Evolutionary conservation across 2,113 vertebrate genomes (phyloP).

Genomic region (Hydrochoerus hydrochaeris): DNA sequence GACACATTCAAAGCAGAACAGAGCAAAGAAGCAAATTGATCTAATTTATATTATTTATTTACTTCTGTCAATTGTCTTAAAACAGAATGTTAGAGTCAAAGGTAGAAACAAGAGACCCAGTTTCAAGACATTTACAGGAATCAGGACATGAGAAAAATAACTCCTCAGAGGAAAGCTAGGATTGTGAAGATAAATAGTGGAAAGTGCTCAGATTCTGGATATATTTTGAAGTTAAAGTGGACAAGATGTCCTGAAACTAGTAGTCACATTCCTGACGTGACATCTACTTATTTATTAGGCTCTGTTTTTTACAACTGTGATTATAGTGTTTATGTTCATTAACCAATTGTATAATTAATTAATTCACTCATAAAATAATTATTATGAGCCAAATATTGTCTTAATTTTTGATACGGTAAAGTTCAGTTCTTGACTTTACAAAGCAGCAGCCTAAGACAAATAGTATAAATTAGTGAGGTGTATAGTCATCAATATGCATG

Average conservation of each 20-base stretch:
- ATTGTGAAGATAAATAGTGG: fast-evolving
- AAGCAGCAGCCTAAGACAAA: neutral
- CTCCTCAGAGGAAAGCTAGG: neutral
- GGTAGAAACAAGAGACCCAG: neutral
- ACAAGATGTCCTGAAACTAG: neutral
- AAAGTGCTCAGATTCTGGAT: neutral
- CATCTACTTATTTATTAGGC: neutral
- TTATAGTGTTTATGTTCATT: neutral
- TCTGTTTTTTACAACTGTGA: neutral
- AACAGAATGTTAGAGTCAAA: neutral
- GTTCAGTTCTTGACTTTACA: neutral
- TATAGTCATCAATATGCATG: neutral
- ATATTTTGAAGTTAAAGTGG: neutral
- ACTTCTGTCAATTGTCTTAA: neutral
- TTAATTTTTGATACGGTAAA: neutral
- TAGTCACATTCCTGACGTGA: neutral
- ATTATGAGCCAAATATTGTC: neutral
- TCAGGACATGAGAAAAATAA: neutral
- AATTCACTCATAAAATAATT: neutral
- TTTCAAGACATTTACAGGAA: neutral
- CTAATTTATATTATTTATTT: neutral
- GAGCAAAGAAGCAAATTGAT: neutral
- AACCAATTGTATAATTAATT: neutral
- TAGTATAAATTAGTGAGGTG: neutral
- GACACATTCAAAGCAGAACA: neutral